Conservation (phyloP, 1,140 invertebrate genomes). For the Dinoponera quadriceps region DNA sequence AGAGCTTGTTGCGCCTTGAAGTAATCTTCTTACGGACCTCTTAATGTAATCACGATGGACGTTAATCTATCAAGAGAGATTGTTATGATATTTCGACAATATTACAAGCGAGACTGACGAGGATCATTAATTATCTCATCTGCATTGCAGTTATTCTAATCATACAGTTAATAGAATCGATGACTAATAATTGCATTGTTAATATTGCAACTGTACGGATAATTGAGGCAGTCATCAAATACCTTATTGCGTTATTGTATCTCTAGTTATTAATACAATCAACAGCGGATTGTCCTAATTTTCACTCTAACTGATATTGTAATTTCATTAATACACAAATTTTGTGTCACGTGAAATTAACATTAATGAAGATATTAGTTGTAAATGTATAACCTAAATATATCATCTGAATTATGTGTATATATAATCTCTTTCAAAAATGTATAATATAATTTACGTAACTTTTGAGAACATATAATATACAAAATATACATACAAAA, state of each 20-base stretch:
- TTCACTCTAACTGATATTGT: too few species aligned
- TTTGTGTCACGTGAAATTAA: too few species aligned
- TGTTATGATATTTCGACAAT: neutral
- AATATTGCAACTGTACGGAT: slow-evolving; percentile 27
- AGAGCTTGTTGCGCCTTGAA: slow-evolving; percentile 8
- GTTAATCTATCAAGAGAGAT: neutral
- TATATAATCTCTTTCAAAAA: too few species aligned
- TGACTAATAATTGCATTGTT: slow-evolving; percentile 16
- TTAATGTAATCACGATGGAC: slow-evolving; percentile 14
- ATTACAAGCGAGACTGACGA: neutral
- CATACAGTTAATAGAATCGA: slow-evolving; percentile 21
- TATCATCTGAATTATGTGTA: too few species aligned
- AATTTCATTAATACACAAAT: too few species aligned
- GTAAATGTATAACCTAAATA: too few species aligned
- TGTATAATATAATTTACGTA: too few species aligned
- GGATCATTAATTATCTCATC: slow-evolving; percentile 34
- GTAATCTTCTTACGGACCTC: slow-evolving; percentile 20
- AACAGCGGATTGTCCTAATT: neutral
- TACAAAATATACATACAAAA: too few species aligned
- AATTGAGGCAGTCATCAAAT: slow-evolving; percentile 29
- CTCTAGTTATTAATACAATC: slow-evolving; percentile 12
- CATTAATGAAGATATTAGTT: too few species aligned
- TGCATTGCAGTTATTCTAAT: slow-evolving; percentile 23
- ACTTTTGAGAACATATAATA: too few species aligned
- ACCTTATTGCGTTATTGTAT: slow-evolving; percentile 3